Percentiles rank a stretch among this genome's conserved stretches.
phyloP scores from a whole-genome alignment of 1,140 invertebrate genomes.

The Akabosia matsudoensis region DNA sequence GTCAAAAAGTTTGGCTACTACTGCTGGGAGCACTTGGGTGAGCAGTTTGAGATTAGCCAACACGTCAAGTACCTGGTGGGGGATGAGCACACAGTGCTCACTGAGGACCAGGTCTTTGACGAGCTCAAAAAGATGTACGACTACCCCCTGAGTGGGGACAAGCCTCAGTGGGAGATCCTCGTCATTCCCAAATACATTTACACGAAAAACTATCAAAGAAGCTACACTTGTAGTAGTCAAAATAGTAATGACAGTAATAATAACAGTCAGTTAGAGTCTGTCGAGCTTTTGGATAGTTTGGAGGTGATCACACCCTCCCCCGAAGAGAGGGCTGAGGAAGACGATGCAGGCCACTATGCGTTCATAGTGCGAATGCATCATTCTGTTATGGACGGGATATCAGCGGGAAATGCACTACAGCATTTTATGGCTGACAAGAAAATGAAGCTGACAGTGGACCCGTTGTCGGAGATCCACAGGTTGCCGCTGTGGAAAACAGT shows the following conservation, averaged over 20 bases:
- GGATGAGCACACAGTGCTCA: conserved; percentile 7
- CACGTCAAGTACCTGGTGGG: conserved; percentile 31
- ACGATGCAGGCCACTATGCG: conserved; percentile 23
- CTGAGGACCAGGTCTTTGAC: conserved; percentile 35
- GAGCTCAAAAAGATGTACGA: conserved; percentile 41
- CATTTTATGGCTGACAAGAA: conserved; percentile 37
- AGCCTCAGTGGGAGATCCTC: conserved; percentile 44
- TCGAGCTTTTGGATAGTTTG: not conserved
- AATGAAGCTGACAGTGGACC: conserved; percentile 43
- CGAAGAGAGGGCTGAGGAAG: not conserved
- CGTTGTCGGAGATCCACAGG: conserved; percentile 24
- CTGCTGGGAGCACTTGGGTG: conserved; percentile 37
- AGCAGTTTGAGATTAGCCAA: conserved; percentile 23
- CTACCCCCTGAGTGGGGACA: conserved; percentile 22
- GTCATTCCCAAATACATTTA: conserved; percentile 41
- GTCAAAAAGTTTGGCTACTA: conserved; percentile 30
- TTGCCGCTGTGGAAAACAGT: conserved; percentile 11
- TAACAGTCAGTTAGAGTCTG: too few relatives aligned
- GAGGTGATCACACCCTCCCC: not conserved
- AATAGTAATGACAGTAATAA: not conserved
- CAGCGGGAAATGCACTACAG: conserved; percentile 40
- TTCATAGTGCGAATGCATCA: conserved; percentile 40
- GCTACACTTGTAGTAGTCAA: not conserved
- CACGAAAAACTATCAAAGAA: not conserved
- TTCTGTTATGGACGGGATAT: conserved; percentile 44